Conservation (phyloP, 2,888 invertebrate species). For the Antheraea assamensis region DNA sequence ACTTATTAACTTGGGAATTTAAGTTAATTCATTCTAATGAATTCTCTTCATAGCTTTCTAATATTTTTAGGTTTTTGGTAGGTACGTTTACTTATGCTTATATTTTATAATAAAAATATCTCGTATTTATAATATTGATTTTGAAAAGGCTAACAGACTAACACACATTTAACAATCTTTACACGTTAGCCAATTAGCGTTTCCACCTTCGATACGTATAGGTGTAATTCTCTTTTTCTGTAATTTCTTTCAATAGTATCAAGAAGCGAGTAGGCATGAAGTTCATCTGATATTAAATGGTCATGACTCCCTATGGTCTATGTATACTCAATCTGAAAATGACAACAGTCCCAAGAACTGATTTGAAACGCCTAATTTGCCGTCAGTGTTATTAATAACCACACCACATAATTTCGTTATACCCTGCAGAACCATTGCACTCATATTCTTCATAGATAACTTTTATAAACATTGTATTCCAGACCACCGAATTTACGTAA, state of each 20-base stretch:
- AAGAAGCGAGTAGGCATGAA: no score
- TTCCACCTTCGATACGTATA: no score
- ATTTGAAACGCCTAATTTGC: no score
- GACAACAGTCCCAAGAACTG: no score
- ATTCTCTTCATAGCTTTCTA: background rate
- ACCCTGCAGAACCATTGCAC: background rate
- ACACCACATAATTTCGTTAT: background rate
- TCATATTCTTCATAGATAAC: background rate
- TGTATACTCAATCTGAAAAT: no score
- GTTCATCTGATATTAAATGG: no score
- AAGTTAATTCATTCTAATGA: conserved; percentile 18
- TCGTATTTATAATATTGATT: background rate
- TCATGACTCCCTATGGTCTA: no score
- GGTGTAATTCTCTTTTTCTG: no score
- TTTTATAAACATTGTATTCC: conserved; percentile 36
- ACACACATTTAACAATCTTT: no score
- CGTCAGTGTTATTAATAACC: no score
- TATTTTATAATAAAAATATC: background rate
- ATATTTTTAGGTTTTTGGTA: background rate
- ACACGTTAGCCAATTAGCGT: no score
- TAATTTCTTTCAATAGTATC: no score
- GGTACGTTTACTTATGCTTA: background rate
- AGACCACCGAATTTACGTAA: conserved; percentile 88
- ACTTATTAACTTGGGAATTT: conserved; percentile 24
- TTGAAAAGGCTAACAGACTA: background rate